These are phyloP conservation scores for Trematomus bernacchii DNA, from an alignment of 2,797 vertebrate species.

Conservation along the genomic window DNA sequence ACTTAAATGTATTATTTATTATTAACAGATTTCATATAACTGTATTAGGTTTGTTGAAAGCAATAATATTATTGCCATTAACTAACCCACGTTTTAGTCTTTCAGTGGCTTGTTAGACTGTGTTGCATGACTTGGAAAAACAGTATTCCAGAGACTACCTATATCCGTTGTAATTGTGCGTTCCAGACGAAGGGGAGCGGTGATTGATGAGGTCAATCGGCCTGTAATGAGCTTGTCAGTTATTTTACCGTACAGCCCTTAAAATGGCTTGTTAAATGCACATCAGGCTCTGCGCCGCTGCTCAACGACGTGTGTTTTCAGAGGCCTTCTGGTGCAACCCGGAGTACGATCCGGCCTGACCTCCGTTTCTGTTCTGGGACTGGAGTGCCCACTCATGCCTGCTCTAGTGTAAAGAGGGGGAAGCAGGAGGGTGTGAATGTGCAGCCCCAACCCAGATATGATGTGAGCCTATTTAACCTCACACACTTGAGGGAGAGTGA, in stretches of 20 bases:
- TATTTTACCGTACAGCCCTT: constrained; percentile 57
- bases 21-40: no score
- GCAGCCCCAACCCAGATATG: constrained; percentile 63
- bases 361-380: constrained; percentile 39
- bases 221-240: constrained; percentile 52
- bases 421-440: constrained; percentile 20
- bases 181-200: constrained; percentile 31
- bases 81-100: no score
- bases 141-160: constrained; percentile 33
- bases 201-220: constrained; percentile 74
- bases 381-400: constrained; percentile 65
- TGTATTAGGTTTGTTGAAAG: no score
- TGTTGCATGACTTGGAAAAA: constrained; percentile 23
- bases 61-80: no score
- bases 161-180: constrained; percentile 32
- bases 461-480: constrained; percentile 79
- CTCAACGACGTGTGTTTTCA: constrained; percentile 33
- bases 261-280: constrained; percentile 69
- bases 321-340: constrained; percentile 11
- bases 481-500: constrained; percentile 75
- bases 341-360: constrained; percentile 43
- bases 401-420: constrained; percentile 50
- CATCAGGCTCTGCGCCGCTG: constrained; percentile 32
- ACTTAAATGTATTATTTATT: no score
- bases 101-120: neutral